Percentiles rank a stretch among this genome's conserved stretches.
phyloP scores from a whole-genome alignment of 2,888 invertebrate species.

The Latrodectus hesperus region DNA sequence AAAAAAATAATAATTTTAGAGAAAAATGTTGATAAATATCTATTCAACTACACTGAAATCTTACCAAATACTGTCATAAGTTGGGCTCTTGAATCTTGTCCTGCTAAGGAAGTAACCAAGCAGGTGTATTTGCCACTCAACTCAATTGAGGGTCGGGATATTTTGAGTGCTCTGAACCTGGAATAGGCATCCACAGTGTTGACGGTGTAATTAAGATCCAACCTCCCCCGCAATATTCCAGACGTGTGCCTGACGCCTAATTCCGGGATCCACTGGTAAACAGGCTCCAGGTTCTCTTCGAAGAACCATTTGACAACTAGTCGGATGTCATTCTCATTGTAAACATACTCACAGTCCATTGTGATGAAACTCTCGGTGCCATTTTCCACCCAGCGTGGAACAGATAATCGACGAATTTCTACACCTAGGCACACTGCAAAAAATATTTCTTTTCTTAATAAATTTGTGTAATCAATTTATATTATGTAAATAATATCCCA shows the following conservation, averaged over 20 bases:
- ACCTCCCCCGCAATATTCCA: conserved; percentile 62
- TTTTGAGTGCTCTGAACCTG: conserved; percentile 70
- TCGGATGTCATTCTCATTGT: conserved; percentile 69
- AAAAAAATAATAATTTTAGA: too few relatives aligned
- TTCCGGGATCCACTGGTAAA: conserved; percentile 72
- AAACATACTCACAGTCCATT: conserved; percentile 71
- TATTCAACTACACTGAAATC: conserved; percentile 7
- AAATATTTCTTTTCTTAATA: neutral
- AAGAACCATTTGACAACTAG: conserved; percentile 72
- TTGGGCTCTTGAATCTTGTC: conserved; percentile 70
- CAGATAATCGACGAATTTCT: conserved; percentile 68
- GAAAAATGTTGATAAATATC: too few relatives aligned
- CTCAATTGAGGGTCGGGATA: conserved; percentile 70
- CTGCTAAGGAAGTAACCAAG: conserved; percentile 70
- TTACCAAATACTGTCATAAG: conserved; percentile 72
- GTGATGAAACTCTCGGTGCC: conserved; percentile 70
- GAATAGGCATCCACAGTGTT: conserved; percentile 68
- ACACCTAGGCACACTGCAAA: conserved; percentile 49
- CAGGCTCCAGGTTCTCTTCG: conserved; percentile 71
- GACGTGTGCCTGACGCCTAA: conserved; percentile 69
- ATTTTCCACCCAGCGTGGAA: conserved; percentile 71
- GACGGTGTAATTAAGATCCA: conserved; percentile 70
- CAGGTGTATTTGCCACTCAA: conserved; percentile 71
- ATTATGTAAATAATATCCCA: too few relatives aligned
- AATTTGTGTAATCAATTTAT: too few relatives aligned